Conservation (phyloP, 2,113 vertebrate species). For the Pyrgilauda ruficollis region DNA sequence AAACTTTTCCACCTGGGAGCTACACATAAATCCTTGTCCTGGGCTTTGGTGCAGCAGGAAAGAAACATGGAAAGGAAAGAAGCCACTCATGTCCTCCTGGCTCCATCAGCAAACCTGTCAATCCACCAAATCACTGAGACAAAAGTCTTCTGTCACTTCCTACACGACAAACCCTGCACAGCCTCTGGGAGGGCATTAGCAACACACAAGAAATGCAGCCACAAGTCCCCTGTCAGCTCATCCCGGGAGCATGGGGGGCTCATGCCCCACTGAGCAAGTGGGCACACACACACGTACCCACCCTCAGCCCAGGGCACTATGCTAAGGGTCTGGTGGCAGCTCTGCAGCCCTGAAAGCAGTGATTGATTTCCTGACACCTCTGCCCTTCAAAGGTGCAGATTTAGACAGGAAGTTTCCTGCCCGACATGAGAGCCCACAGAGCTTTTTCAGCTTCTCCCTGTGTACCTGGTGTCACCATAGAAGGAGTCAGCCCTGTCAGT, state of each 20-base stretch:
- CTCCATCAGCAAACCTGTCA: not conserved
- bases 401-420: not conserved
- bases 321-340: not conserved
- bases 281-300: fast-evolving
- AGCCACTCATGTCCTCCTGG: not conserved
- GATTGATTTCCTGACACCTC: not conserved
- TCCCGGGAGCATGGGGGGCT: not conserved
- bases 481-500: not conserved
- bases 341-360: not conserved
- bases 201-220: not conserved
- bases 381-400: not conserved
- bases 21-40: fast-evolving
- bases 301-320: not conserved
- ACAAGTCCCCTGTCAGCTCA: not conserved
- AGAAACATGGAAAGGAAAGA: not conserved
- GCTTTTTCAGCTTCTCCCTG: not conserved
- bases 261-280: fast-evolving
- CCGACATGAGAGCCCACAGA: not conserved
- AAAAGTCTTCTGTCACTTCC: not conserved
- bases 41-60: not conserved
- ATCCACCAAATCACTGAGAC: not conserved
- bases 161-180: not conserved
- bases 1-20: not conserved
- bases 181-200: not conserved
- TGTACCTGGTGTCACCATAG: not conserved